Evolutionary conservation across 2,797 vertebrate genomes (phyloP), one percentile per base, ranked within the genome.

Genomic region (Tadarida brasiliensis): DNA sequence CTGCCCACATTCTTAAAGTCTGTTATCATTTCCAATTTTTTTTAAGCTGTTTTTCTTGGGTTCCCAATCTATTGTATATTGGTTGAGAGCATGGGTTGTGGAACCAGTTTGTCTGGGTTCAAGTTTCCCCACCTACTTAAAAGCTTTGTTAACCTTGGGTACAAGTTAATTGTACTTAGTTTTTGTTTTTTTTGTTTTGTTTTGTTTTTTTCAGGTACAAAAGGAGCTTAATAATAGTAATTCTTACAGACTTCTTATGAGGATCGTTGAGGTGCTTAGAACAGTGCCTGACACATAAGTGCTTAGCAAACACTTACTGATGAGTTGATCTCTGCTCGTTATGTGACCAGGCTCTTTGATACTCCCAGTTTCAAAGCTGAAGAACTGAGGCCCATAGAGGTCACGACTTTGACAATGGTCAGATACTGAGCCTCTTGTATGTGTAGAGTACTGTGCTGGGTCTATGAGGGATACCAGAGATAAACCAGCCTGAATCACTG

Each of bases 21-120:
- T 49, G 19, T 87, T 87, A 28, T 49, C 51, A 73, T 92, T 95
- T 92, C 85, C 84, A 44, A 51, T 94, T 47, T 51, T 81, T 81
- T 87, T 90, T 35, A 61, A 57, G 22, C 22, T 91, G 49, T 70
- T 78, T 86, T 96, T 86, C 83, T 87, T 93, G 83, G 15, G 15
- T 39, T 78, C 17, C 47, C 63, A 63, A n/a, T 84, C 22, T 90
- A 39, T 10, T 78, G 10, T 5, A 22, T 78, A 71, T 59, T 83
- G 73, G 5, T 61, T 93, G 61, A 74, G 20, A 87, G 61, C 15
- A 49, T 35, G 7, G 11, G 7, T 87, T 85, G 78, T 44, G 11
- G 54, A 92, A 81, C 20, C 73, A 33, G 17, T 47, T 63, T 95
- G 17, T 39, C 61, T 73, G 35, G 33, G 2, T 93, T 87, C 71